These are phyloP conservation scores for Phocides pigmalion DNA, from an alignment of 1,140 invertebrate species.

Conservation along the genomic window DNA sequence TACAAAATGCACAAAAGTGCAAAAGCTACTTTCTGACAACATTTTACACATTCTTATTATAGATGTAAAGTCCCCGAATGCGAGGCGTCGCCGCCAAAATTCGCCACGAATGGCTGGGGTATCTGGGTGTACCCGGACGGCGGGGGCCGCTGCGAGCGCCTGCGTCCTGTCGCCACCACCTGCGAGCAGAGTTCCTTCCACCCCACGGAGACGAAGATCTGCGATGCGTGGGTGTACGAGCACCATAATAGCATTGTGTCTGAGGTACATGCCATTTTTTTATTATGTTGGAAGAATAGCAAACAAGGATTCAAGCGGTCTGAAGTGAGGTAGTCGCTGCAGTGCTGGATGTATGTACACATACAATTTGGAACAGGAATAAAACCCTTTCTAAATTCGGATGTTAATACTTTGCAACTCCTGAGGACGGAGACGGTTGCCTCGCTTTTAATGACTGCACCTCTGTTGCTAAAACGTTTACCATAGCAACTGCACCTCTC, in stretches of 20 bases:
- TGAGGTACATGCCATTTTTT: conserved; percentile 44
- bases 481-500: too few relatives aligned
- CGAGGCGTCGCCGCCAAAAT: conserved; percentile 49
- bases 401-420: too few relatives aligned
- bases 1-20: too few relatives aligned
- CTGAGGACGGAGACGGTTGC: too few relatives aligned
- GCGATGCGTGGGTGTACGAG: conserved; percentile 60
- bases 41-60: conserved; percentile 11
- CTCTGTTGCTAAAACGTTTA: too few relatives aligned
- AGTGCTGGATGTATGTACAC: too few relatives aligned
- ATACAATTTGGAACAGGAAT: too few relatives aligned
- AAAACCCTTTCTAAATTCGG: too few relatives aligned
- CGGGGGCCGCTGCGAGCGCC: conserved; percentile 49
- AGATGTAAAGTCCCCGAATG: conserved; percentile 70
- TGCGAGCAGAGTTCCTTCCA: conserved; percentile 52
- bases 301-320: not conserved
- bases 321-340: too few relatives aligned
- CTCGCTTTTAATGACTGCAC: too few relatives aligned
- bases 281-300: conserved; percentile 2
- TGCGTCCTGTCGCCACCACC: conserved; percentile 36
- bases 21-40: too few relatives aligned
- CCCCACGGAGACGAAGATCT: conserved; percentile 45
- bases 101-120: conserved; percentile 49
- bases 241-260: conserved; percentile 57
- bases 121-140: conserved; percentile 52